Evolutionary conservation across 2,888 invertebrate genomes (phyloP).

Genomic region (Troglohyphantes excavatus): DNA sequence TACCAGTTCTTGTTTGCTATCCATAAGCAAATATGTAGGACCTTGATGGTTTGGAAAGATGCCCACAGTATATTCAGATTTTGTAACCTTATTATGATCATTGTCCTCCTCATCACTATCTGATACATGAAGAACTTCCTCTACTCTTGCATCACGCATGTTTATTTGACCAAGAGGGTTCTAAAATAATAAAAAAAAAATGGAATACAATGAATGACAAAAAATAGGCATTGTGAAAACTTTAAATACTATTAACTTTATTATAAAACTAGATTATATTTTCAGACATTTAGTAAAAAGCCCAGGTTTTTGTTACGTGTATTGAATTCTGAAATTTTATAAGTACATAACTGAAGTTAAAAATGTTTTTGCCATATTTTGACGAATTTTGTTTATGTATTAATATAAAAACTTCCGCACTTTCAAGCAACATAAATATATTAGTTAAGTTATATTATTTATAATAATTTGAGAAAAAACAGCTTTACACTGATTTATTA

Average conservation of each 20-base stretch:
- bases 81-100: slow-evolving; percentile 83
- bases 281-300: neutral
- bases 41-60: slow-evolving; percentile 96
- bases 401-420: too few relatives aligned
- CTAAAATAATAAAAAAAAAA: slow-evolving; percentile 84
- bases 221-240: too few relatives aligned
- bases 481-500: too few relatives aligned
- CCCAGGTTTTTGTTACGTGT: too few relatives aligned
- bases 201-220: neutral
- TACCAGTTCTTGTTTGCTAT: slow-evolving; percentile 96
- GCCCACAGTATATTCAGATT: slow-evolving; percentile 89
- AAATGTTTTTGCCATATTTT: too few relatives aligned
- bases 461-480: too few relatives aligned
- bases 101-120: slow-evolving; percentile 79
- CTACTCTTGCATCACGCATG: slow-evolving; percentile 96
- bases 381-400: too few relatives aligned
- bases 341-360: too few relatives aligned
- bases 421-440: too few relatives aligned
- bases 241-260: neutral
- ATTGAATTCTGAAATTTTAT: too few relatives aligned
- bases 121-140: slow-evolving; percentile 96
- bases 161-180: slow-evolving; percentile 97
- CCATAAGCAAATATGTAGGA: slow-evolving; percentile 95
- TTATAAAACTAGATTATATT: neutral
- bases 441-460: too few relatives aligned